These are phyloP conservation scores for Cantharis lateralis DNA, from an alignment of 2,888 invertebrate species.

Conservation along the genomic window DNA sequence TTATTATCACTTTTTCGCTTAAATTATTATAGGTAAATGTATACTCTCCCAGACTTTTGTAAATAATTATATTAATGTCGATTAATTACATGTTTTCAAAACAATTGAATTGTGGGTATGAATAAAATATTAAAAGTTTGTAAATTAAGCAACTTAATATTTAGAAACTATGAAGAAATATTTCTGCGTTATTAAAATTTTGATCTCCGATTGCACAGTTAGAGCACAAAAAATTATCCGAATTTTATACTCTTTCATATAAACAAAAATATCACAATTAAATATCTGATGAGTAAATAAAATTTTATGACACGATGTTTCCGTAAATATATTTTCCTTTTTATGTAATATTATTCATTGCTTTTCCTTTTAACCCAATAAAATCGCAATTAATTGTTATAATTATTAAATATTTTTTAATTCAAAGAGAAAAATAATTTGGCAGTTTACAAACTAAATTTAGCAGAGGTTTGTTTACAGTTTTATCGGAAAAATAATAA, in stretches of 20 bases:
- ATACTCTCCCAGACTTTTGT: too few species aligned
- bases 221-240: neutral
- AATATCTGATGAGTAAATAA: neutral
- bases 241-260: neutral
- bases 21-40: too few species aligned
- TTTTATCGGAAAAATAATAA: neutral
- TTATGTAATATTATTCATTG: neutral
- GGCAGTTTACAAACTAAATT: neutral
- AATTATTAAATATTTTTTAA: neutral
- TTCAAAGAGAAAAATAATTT: neutral
- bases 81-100: too few species aligned
- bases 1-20: too few species aligned
- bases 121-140: too few species aligned
- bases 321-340: neutral
- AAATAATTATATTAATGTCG: too few species aligned
- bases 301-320: neutral
- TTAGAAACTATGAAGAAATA: neutral
- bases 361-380: neutral
- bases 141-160: too few species aligned
- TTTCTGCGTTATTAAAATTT: neutral
- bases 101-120: too few species aligned
- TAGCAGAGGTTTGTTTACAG: neutral
- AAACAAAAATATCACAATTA: neutral
- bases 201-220: neutral
- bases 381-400: neutral